Evolutionary conservation across 2,113 vertebrate species (phyloP), one percentile per base, ranked within the genome.

Genomic region (Hylia prasina): DNA sequence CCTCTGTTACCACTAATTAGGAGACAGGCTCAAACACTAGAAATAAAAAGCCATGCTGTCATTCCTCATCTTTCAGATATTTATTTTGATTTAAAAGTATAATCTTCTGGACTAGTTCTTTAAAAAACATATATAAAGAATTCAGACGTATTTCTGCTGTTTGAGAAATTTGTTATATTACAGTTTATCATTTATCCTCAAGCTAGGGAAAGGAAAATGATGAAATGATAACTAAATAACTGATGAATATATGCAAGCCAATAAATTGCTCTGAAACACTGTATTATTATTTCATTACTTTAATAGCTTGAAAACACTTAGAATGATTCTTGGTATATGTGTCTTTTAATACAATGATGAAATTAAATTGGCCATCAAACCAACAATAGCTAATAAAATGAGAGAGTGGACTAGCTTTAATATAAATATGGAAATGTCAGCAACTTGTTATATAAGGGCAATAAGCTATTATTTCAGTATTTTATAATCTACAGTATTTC

Each of bases 321-420:
- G 40, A 91, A 87, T 88, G 64, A 94, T 64, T 80, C 44, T 93
- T 92, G 68, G n/a, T 78, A 85, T 97, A 95, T 89, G n/a, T 91
- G 63, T 76, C 47, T 96, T 97, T 96, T 95, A 89, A 97, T 73
- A 90, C 48, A 96, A 90, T 5, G 1, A 94, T 72, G 20, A 96
- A 94, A 97, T 97, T 96, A 96, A 97, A 97, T 86, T 95, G 64
- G 64, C 65, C 83, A 93, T 97, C 89, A 97, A 94, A 91, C 65
- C 82, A 96, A 91, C 63, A 94, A 95, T 50, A 96, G 81, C 89
- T 89, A 96, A 83, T 69, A 90, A 87, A 94, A 93, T 64, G 25
- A 94, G 42, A 72, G 47, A 96, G 39, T 89, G 87, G 93, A 96
- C 90, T 66, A 90, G 44, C 50, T 93, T 94, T 91, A 95, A 94